A percentile compares a stretch with the other conserved stretches of the same genome.
These are phyloP conservation scores for Coptodon rendalli DNA, from an alignment of 2,113 vertebrate genomes.

Conservation along the genomic window DNA sequence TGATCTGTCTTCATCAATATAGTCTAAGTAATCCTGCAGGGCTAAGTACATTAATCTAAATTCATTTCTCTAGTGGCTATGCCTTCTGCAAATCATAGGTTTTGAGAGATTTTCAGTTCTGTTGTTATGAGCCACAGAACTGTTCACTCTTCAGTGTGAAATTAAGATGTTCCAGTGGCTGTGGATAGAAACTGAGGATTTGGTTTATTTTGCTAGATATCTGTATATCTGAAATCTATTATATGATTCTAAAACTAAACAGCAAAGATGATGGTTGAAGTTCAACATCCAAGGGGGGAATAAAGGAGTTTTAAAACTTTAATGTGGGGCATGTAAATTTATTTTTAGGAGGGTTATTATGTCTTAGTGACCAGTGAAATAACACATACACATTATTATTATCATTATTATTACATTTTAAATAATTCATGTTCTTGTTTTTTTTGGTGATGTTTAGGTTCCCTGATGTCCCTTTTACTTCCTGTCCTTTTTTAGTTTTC, in stretches of 20 bases:
- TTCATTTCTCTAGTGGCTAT: neutral
- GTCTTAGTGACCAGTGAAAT: neutral
- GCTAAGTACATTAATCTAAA: neutral
- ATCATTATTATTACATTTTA: neutral
- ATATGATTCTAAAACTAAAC: neutral
- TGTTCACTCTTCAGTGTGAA: neutral
- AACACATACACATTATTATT: neutral
- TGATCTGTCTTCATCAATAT: neutral
- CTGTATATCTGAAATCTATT: neutral
- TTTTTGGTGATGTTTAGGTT: neutral
- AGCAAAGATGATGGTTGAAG: neutral
- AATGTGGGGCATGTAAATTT: neutral
- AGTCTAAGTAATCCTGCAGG: neutral
- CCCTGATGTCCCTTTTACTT: neutral
- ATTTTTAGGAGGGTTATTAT: neutral
- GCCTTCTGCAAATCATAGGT: neutral
- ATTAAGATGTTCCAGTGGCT: neutral
- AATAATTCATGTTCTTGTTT: neutral
- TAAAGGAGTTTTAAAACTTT: neutral
- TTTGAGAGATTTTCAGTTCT: neutral
- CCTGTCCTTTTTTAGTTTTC: neutral
- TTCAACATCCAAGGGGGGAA: neutral
- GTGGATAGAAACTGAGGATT: neutral
- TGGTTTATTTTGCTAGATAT: neutral
- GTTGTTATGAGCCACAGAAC: neutral